Base-by-base conservation (phyloP, 1,140 invertebrate species). In the Himalopsyche phryganea region DNA sequence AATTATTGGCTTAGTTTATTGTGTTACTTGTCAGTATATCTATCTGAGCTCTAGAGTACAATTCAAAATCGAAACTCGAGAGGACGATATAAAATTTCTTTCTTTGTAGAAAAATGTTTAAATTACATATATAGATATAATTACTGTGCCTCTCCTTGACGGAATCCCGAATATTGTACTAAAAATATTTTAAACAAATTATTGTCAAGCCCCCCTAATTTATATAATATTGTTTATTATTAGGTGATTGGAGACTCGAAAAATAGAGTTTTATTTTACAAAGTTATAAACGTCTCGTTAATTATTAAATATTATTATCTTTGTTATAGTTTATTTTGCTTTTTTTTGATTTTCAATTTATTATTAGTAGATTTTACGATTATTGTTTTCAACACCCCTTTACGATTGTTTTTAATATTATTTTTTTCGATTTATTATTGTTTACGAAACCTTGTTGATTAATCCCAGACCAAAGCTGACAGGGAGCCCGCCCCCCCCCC, bases 261-360 rank as follows among this genome's bases (percentile, higher is more conserved):
- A 11, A 60, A 64, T 64, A 64, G 62, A 64, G 50, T 64, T 63
- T 64, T 64, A 64, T 64, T 64, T 64, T 64, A 64, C 62, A 64
- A 64, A 54, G 61, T 64, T 64, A 53, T 48, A 28, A 58, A 55
- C 28, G 62, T 60, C 51, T 64, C 54, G 61, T 64, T 64, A 63
- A 50, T 63, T 59, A 47, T 51, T 63, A 46, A 60, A 53, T 60
- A 56, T 44, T 23, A 56, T 57, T 41, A 55, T 40, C 58, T 59
- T 59, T 60, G 41, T 60, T 60, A 32, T 50, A 57, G 58, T 64
- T 64, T 49, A 55, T 63, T 32, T 40, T 59, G 50, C 28, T 45
- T 56, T 33, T 9, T 9, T 42, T 45, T 15, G 42, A 40, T 40
- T 58, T 51, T 50, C 23, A 38, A 52, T 35, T 53, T 40, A 6